phyloP scores from a whole-genome alignment of 2,888 invertebrate species.

The Copidosoma aretas region DNA sequence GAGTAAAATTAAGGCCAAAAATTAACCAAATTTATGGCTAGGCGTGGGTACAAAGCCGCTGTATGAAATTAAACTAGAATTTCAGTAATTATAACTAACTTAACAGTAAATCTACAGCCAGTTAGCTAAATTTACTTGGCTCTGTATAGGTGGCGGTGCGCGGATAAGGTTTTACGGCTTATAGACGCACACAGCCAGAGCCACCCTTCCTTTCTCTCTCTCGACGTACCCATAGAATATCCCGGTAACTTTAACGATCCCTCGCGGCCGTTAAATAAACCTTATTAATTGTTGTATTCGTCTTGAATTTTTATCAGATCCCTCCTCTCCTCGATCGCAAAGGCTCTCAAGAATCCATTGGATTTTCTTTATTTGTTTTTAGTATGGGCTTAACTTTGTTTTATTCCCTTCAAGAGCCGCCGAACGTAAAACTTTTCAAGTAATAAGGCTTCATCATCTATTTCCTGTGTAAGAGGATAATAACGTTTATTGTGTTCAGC shows the following conservation, averaged over 20 bases:
- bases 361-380: background rate
- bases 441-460: too few species aligned
- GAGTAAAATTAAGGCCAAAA: constrained; percentile 6
- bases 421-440: too few species aligned
- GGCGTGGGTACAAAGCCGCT: background rate
- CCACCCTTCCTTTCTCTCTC: background rate
- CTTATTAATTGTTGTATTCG: constrained; percentile 17
- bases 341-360: too few species aligned
- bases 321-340: too few species aligned
- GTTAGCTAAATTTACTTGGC: constrained; percentile 28
- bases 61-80: constrained; percentile 19
- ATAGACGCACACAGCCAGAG: background rate
- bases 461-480: too few species aligned
- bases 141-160: constrained; percentile 1
- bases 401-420: background rate
- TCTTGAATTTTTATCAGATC: constrained; percentile 8
- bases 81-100: constrained; percentile 29
- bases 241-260: constrained; percentile 26
- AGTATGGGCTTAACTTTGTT: background rate
- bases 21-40: constrained; percentile 11
- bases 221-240: constrained; percentile 16
- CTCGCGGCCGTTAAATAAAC: constrained; percentile 20
- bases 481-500: too few species aligned
- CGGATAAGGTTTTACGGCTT: constrained; percentile 9
- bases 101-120: constrained; percentile 25